Percentiles rank a stretch among this genome's conserved stretches.
Conservation (phyloP, 2,888 invertebrate genomes). For the Gandaritis pyraliata region DNA sequence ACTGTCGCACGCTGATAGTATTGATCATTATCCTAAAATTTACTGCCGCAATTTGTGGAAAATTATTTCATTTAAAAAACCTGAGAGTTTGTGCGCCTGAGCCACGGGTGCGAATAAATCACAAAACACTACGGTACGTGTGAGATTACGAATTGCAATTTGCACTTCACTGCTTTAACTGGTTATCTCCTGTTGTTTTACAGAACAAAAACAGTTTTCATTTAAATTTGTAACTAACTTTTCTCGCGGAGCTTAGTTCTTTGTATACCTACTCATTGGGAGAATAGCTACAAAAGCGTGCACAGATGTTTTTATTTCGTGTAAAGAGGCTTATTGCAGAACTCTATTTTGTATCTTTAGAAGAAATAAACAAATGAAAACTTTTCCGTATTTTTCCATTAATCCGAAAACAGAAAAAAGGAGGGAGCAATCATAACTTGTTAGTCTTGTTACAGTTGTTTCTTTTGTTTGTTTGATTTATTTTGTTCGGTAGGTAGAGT, state of each 20-base stretch:
- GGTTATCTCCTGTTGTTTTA: conserved; percentile 20
- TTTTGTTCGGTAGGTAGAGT: conserved; percentile 31
- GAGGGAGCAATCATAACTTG: conserved; percentile 36
- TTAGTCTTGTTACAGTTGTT: conserved; percentile 33
- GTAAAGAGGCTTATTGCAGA: not conserved
- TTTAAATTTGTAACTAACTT: conserved; percentile 4
- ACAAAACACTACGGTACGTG: conserved; percentile 24
- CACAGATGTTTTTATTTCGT: too few relatives aligned
- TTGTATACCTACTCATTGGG: not conserved
- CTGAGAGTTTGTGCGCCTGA: conserved; percentile 17
- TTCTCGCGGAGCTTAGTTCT: not conserved
- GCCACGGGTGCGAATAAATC: conserved; percentile 33
- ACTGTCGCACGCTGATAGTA: conserved; percentile 24
- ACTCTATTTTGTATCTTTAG: conserved; percentile 1
- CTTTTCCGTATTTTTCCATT: conserved; percentile 33
- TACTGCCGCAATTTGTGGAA: conserved; percentile 29
- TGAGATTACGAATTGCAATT: conserved; percentile 33
- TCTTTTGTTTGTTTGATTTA: conserved; percentile 44
- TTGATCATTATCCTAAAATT: conserved; percentile 32
- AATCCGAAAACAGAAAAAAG: conserved; percentile 32
- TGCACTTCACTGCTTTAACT: conserved; percentile 27
- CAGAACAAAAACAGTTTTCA: conserved; percentile 1
- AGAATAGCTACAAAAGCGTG: not conserved
- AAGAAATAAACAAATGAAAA: conserved; percentile 28
- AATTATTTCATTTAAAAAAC: conserved; percentile 39